Percentiles rank a stretch among this genome's conserved stretches.
Conservation (phyloP, 1,140 invertebrate species). For the Pentalonia nigronervosa region DNA sequence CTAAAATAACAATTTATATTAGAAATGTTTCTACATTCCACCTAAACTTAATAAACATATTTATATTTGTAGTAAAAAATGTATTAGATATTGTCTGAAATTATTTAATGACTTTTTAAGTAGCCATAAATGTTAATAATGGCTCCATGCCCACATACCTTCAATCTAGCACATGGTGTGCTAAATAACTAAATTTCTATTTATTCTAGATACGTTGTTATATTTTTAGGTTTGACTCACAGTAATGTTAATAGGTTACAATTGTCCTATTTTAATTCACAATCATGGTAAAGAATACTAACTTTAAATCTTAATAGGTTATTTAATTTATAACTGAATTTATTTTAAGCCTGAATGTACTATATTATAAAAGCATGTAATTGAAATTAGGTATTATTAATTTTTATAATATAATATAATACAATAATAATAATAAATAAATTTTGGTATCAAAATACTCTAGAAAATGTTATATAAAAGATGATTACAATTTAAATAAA, state of each 20-base stretch:
- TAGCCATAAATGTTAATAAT: slow-evolving; percentile 38
- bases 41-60: neutral
- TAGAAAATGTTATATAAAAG: no score
- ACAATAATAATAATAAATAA: no score
- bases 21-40: neutral
- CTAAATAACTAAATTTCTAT: slow-evolving; percentile 35
- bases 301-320: neutral
- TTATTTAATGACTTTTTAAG: slow-evolving; percentile 35
- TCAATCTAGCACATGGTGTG: slow-evolving; percentile 37
- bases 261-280: neutral
- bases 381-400: no score
- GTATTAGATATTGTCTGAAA: neutral
- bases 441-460: no score
- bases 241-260: slow-evolving; percentile 1
- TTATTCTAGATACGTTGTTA: neutral
- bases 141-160: slow-evolving; percentile 39
- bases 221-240: slow-evolving; percentile 43
- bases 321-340: neutral
- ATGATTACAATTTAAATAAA: no score
- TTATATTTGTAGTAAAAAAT: neutral
- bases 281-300: neutral
- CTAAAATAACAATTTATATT: neutral
- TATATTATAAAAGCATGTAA: no score
- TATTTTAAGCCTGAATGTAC: no score
- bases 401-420: no score